Percentiles rank a stretch among this genome's conserved stretches.
Conservation (phyloP, 2,113 vertebrate genomes). For the Malurus cyaneus region DNA sequence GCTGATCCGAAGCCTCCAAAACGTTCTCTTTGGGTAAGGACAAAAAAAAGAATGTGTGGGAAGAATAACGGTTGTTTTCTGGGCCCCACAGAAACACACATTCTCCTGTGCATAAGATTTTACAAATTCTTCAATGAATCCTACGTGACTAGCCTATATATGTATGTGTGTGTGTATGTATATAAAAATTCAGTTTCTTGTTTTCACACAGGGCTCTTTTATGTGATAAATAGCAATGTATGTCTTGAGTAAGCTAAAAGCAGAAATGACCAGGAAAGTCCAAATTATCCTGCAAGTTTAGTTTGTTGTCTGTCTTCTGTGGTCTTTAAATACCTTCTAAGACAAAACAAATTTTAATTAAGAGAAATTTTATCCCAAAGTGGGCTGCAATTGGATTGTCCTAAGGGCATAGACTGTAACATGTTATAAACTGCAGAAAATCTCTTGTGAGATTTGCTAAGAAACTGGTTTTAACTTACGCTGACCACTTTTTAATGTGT, state of each 20-base stretch:
- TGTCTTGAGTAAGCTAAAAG: neutral
- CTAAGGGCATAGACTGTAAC: neutral
- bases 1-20: neutral
- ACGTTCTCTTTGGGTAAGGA: neutral
- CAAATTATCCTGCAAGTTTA: neutral
- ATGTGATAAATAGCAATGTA: neutral
- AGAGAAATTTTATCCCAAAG: neutral
- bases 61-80: neutral
- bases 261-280: neutral
- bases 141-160: neutral
- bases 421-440: neutral
- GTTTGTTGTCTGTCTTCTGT: neutral
- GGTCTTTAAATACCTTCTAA: neutral
- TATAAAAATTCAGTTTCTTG: neutral
- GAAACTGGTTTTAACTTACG: neutral
- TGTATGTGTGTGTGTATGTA: too few relatives aligned
- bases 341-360: neutral
- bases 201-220: neutral
- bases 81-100: rapidly evolving
- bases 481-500: neutral
- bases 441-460: neutral
- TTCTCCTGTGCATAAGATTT: neutral
- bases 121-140: neutral
- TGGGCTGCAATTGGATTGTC: neutral
- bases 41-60: neutral